phyloP scores from a whole-genome alignment of 2,113 vertebrate genomes.

The Garra rufa region DNA sequence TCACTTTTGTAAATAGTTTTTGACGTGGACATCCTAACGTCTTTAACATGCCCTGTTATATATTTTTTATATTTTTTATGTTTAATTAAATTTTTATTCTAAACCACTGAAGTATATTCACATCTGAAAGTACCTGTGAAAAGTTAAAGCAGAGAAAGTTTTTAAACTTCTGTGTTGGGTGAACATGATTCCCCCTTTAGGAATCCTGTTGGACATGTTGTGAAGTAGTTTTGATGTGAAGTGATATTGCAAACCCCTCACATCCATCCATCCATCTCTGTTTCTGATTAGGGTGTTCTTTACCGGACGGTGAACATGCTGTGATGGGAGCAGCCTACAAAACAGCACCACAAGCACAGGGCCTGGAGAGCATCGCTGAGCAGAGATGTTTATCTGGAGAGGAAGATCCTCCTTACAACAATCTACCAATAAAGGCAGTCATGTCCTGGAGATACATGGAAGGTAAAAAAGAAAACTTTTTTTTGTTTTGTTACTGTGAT shows the following conservation, averaged over 20 bases:
- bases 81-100: no score
- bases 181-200: background rate
- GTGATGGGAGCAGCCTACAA: constrained; percentile 58
- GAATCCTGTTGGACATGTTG: background rate
- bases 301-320: constrained; percentile 55
- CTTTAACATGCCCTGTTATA: no score
- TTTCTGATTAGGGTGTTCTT: constrained; percentile 11
- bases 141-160: background rate
- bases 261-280: constrained; percentile 24
- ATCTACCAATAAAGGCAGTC: constrained; percentile 62
- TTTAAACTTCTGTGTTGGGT: background rate
- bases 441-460: constrained; percentile 53
- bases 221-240: constrained; percentile 32
- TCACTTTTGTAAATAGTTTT: no score
- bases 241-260: constrained; percentile 22
- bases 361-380: constrained; percentile 58
- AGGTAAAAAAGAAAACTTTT: constrained; percentile 47
- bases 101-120: background rate
- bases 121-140: background rate
- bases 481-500: background rate
- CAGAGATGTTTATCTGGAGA: constrained; percentile 70
- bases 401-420: constrained; percentile 69
- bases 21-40: no score
- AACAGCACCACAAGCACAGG: constrained; percentile 61
- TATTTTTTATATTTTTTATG: no score